These are phyloP conservation scores for Rhea americana DNA, from an alignment of 2,113 vertebrate species.

Conservation along the genomic window DNA sequence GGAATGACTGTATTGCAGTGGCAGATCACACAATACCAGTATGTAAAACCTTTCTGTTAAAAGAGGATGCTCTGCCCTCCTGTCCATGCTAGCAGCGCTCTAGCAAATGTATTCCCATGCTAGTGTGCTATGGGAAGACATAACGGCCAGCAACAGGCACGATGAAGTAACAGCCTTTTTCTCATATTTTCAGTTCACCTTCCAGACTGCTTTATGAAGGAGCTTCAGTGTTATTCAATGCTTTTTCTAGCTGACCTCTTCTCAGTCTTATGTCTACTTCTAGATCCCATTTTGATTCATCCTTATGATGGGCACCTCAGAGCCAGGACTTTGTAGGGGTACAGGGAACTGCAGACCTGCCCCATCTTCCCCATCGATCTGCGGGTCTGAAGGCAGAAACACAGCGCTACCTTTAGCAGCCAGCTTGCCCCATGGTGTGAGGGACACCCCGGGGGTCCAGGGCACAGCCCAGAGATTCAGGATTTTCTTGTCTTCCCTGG, in stretches of 20 bases:
- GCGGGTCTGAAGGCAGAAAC: background rate
- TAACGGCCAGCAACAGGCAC: background rate
- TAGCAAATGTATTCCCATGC: background rate
- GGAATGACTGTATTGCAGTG: background rate
- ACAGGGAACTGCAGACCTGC: background rate
- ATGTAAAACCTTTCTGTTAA: background rate
- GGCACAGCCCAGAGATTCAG: background rate
- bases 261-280: background rate
- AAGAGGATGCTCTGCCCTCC: background rate
- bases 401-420: no score
- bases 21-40: background rate
- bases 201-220: background rate
- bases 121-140: background rate
- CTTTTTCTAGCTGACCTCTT: background rate
- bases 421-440: background rate
- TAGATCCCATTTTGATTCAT: background rate
- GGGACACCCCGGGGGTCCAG: background rate
- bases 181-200: background rate
- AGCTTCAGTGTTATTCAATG: background rate
- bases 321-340: background rate
- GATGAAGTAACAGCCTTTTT: background rate
- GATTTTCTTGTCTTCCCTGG: background rate
- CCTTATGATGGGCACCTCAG: background rate
- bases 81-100: background rate
- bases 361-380: background rate